Evolutionary conservation across 2,797 vertebrate species (phyloP).

Genomic region (Loris lydekkerianus): DNA sequence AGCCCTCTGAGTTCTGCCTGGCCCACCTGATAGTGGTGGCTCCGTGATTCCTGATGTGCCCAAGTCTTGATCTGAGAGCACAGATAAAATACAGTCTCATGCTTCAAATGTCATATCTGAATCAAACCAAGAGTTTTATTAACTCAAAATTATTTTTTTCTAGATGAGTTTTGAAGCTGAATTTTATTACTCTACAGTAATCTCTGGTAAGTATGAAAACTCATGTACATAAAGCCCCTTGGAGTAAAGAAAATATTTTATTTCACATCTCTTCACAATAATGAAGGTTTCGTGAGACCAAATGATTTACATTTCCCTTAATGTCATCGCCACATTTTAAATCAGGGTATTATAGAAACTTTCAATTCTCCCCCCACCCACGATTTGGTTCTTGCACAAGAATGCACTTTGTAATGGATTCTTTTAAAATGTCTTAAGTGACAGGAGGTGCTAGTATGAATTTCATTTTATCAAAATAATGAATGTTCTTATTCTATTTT

Average conservation of each 20-base stretch:
- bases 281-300: slow-evolving; percentile 59
- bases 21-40: no score
- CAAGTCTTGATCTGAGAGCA: background rate
- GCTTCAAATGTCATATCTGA: background rate
- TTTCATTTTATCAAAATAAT: background rate
- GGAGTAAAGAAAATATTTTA: slow-evolving; percentile 78
- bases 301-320: slow-evolving; percentile 47
- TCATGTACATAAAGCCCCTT: slow-evolving; percentile 51
- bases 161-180: slow-evolving; percentile 48
- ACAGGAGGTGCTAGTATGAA: background rate
- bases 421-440: slow-evolving; percentile 5
- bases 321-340: background rate
- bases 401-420: background rate
- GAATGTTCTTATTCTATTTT: background rate
- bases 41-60: no score
- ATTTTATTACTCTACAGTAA: slow-evolving; percentile 72
- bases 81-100: background rate
- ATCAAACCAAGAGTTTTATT: slow-evolving; percentile 54
- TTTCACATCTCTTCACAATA: slow-evolving; percentile 71
- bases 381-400: slow-evolving; percentile 17
- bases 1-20: fast-evolving
- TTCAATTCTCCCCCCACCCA: background rate
- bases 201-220: slow-evolving; percentile 69
- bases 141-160: slow-evolving; percentile 43
- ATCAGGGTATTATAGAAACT: background rate